Base-by-base conservation (phyloP, 2,888 invertebrate genomes). In the Octodonta nipae region DNA sequence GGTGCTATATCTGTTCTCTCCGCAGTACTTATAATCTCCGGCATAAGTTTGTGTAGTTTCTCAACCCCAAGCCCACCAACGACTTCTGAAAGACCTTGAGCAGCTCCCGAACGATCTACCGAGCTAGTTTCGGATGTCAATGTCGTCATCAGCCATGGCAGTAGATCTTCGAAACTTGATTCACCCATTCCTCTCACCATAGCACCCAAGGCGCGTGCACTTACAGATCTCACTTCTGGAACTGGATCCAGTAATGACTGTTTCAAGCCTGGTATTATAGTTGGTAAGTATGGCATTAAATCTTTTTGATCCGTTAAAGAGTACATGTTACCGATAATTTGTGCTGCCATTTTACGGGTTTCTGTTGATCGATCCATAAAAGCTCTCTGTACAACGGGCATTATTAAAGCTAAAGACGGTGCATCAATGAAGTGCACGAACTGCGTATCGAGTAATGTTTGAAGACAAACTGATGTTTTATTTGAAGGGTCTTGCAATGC, bases 391-490 rank as follows among this genome's bases (percentile, higher is more conserved):
- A 98, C 92, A 3, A 98, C 95, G 0, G 98, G 98, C 96, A 99
- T 98, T 52, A 99, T 95, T 32, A 99, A 71, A 36, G 98, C 96
- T 13, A 99, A 70, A 0, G 96, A 96, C 1, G 98, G 93, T 2
- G 98, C 92, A 64, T 98, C 98, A 52, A 98, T 95, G 64, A 96
- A 95, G 65, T 99, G 98, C 26, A 98, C 92, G 65, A 99, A 98
- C 62, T 95, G 85, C 0, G 89, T 91, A 62, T 89, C 86, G n/a
- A 91, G 62, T 14, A 96, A 67, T 1, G 86, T 89, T 57, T 91
- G 87, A n/a, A 98, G 70, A 53, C 92, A 93, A 1, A 73, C 74
- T 0, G 88, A 86, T 0, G 96, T 98, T 61, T 88, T 91, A 58
- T 84, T 83, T 0, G 92, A 87, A 2, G 98, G 98, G 67, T 96